phyloP scores from a whole-genome alignment of 2,888 invertebrate species.

The Heteropelma amictum region DNA sequence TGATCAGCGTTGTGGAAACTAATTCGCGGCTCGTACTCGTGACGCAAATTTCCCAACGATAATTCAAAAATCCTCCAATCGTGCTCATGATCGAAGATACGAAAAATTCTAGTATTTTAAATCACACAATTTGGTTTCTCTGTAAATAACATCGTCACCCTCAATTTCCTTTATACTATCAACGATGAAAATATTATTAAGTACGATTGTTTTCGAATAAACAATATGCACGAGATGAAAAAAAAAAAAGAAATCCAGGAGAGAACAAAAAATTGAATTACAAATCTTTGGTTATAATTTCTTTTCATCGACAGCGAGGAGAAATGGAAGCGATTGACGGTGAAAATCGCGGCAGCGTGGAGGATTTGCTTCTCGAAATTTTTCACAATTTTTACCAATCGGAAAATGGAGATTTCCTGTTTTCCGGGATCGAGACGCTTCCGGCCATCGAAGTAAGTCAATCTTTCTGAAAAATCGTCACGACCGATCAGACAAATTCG shows the following conservation, averaged over 20 bases:
- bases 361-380: constrained; percentile 65
- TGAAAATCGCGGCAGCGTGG: constrained; percentile 65
- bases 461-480: too few species aligned
- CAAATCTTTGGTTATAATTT: constrained; percentile 18
- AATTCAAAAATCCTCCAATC: neutral
- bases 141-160: constrained; percentile 68
- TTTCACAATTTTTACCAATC: constrained; percentile 69
- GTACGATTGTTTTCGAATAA: constrained; percentile 67
- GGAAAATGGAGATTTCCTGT: constrained; percentile 59
- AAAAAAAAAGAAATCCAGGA: neutral
- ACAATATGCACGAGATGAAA: constrained; percentile 62
- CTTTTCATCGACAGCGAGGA: constrained; percentile 12
- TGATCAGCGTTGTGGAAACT: neutral
- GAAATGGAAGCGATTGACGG: constrained; percentile 37
- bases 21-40: neutral
- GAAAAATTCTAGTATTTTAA: constrained; percentile 69
- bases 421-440: neutral
- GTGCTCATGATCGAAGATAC: constrained; percentile 50
- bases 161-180: constrained; percentile 64
- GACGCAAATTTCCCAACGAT: neutral
- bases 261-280: constrained; percentile 41
- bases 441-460: constrained; percentile 8
- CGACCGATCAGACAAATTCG: too few species aligned
- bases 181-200: constrained; percentile 2
- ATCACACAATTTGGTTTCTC: constrained; percentile 56